These are phyloP conservation scores for Gymnocephalus cernua DNA, from an alignment of 2,113 vertebrate species.

Conservation along the genomic window DNA sequence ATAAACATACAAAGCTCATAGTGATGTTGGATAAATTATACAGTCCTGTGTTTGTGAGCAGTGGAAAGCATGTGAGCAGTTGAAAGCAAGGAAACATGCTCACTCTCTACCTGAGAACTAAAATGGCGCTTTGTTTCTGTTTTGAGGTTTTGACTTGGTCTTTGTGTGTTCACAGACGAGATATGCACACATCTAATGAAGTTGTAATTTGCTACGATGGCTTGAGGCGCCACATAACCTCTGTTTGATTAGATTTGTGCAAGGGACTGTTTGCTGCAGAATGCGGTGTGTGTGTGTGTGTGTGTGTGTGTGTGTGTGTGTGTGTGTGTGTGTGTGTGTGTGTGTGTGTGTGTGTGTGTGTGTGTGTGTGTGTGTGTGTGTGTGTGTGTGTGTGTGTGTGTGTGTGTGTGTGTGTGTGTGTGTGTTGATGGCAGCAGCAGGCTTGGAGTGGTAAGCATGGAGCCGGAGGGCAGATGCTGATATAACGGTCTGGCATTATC, in stretches of 20 bases:
- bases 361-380: slow-evolving; percentile 41
- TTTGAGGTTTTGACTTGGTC: slow-evolving; percentile 8
- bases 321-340: slow-evolving; percentile 43
- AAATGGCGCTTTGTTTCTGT: slow-evolving; percentile 49
- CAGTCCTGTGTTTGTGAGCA: background rate
- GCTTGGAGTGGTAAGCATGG: slow-evolving; percentile 68
- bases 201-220: slow-evolving; percentile 75
- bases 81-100: background rate
- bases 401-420: slow-evolving; percentile 35
- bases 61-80: background rate
- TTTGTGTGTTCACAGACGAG: slow-evolving; percentile 40
- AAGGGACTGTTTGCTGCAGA: slow-evolving; percentile 63
- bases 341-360: slow-evolving; percentile 38
- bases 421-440: slow-evolving; percentile 66
- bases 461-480: slow-evolving; percentile 85
- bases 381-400: slow-evolving; percentile 26
- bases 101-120: slow-evolving; percentile 3
- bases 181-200: slow-evolving; percentile 74
- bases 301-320: slow-evolving; percentile 39
- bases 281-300: slow-evolving; percentile 47
- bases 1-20: background rate
- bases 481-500: slow-evolving; percentile 86
- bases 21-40: background rate
- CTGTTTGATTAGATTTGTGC: slow-evolving; percentile 76
- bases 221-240: slow-evolving; percentile 75